Evolutionary conservation across 2,797 vertebrate species (phyloP).

Genomic region (Dallia pectoralis): DNA sequence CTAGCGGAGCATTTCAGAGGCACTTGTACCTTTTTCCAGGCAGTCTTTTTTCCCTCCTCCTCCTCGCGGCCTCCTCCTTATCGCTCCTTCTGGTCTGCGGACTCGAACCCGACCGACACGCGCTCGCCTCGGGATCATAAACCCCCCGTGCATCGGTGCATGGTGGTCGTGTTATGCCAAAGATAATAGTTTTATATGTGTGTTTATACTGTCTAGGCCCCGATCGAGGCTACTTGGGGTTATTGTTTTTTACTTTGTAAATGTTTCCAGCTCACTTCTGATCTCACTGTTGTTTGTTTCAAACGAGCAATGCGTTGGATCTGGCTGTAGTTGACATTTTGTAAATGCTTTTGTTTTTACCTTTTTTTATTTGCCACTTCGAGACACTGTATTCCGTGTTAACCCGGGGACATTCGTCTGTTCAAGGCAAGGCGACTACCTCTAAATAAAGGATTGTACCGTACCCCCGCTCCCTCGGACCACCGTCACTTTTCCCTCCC

Average conservation of each 20-base stretch:
- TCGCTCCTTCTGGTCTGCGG: background rate
- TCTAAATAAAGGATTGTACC: slow-evolving; percentile 2
- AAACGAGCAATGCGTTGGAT: slow-evolving; percentile 4
- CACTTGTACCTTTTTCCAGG: slow-evolving; percentile 12
- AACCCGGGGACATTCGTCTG: background rate
- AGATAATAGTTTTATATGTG: slow-evolving; percentile 4
- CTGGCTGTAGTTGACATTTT: background rate
- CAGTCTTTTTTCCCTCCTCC: background rate
- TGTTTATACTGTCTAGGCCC: background rate
- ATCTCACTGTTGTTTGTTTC: background rate
- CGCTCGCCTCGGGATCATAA: background rate
- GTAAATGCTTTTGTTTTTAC: background rate
- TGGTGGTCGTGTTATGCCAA: background rate
- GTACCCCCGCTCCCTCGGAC: background rate
- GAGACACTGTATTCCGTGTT: background rate
- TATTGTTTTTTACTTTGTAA: background rate
- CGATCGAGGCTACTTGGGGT: background rate
- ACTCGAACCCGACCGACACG: background rate
- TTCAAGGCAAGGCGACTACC: background rate
- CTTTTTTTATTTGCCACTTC: background rate
- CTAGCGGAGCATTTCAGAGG: slow-evolving; percentile 24
- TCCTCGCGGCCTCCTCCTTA: background rate
- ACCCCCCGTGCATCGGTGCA: background rate
- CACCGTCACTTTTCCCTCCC: slow-evolving; percentile 10
- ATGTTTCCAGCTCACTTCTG: background rate